Evolutionary conservation across 1,140 invertebrate species (phyloP).

Genomic region (Diorhabda elongata): DNA sequence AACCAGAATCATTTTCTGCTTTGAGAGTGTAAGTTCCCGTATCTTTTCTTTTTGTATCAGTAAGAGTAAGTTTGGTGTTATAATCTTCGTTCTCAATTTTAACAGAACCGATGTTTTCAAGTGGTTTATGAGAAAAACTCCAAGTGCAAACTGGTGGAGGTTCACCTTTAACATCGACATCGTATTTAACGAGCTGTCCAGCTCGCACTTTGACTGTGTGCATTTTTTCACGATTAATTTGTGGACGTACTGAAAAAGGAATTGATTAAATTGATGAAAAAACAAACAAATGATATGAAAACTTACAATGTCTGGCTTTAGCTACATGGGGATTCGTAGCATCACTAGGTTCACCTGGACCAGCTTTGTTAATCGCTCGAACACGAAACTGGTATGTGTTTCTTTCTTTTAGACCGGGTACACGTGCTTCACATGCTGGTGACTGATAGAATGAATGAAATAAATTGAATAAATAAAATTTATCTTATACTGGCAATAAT

Average conservation of each 20-base stretch:
- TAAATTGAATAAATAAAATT: background rate
- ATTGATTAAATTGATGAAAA: conserved; percentile 9
- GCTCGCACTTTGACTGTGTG: conserved; percentile 84
- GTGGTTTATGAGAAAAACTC: conserved; percentile 63
- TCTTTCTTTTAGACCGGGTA: conserved; percentile 85
- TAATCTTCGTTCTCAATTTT: conserved; percentile 92
- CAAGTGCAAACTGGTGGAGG: conserved; percentile 90
- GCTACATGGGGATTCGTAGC: conserved; percentile 81
- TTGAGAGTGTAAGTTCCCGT: conserved; percentile 88
- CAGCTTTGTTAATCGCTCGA: conserved; percentile 90
- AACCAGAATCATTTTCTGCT: conserved; percentile 88
- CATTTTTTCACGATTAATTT: conserved; percentile 88
- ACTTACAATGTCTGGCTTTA: conserved; percentile 85
- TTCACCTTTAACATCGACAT: conserved; percentile 92
- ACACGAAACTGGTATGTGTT: conserved; percentile 92
- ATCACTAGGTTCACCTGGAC: conserved; percentile 84
- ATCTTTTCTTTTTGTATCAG: conserved; percentile 74
- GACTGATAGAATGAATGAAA: conserved; percentile 49
- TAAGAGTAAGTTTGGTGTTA: conserved; percentile 80
- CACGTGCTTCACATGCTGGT: conserved; percentile 75
- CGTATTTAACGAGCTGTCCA: conserved; percentile 85
- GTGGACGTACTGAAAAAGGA: conserved; percentile 71
- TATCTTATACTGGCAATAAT: background rate
- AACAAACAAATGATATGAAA: conserved; percentile 3
- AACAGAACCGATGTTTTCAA: conserved; percentile 51